Base-by-base conservation (phyloP, 2,888 invertebrate species). In the Tetragonisca angustula region DNA sequence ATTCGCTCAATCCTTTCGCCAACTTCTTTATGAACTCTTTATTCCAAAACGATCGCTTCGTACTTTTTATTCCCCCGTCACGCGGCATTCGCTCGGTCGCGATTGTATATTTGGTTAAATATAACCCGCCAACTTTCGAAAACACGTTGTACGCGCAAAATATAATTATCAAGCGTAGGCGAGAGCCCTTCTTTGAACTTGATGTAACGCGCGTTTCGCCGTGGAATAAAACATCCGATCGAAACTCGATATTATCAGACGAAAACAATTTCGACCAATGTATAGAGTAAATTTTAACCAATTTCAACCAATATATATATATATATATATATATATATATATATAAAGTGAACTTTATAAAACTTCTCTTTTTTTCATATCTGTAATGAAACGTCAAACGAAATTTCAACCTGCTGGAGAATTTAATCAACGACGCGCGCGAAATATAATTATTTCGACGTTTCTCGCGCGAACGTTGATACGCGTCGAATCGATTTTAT, bases 1-100 rank as follows among this genome's bases (percentile, higher is more conserved):
- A 43, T 43, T 72, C 50, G 21, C 32, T 49, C 32, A 76, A 69
- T 50, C 50, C 43, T 54, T 61, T 59, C 50, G 27, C 50, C 21
- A 43, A 43, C 21, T 52, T 70, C 11, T 52, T 43, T 43, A 9
- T 67, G 56, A 75, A 75, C 21, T 11, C 21, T 17, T 24, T 61
- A 62, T 32, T 32, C 32, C 32, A 56, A 56, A 75, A 27, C n/a
- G 43, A 54, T 21, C 24, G 17, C 24, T 27, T 61, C 19, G 52
- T 36, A 6, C 43, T 27, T 71, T 64, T 71, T 62, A 52, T 43
- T 21, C 5, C 1, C 6, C 21, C 32, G 27, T 36, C 24, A 43
- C 62, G 36, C 17, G 50, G 24, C 43, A 4, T 49, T 50, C 32
- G 3, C 4, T 32, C 32, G 32, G 32, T 27, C 27, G 11, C 49